phyloP scores from a whole-genome alignment of 2,113 vertebrate species.

The Lophochroa leadbeateri region DNA sequence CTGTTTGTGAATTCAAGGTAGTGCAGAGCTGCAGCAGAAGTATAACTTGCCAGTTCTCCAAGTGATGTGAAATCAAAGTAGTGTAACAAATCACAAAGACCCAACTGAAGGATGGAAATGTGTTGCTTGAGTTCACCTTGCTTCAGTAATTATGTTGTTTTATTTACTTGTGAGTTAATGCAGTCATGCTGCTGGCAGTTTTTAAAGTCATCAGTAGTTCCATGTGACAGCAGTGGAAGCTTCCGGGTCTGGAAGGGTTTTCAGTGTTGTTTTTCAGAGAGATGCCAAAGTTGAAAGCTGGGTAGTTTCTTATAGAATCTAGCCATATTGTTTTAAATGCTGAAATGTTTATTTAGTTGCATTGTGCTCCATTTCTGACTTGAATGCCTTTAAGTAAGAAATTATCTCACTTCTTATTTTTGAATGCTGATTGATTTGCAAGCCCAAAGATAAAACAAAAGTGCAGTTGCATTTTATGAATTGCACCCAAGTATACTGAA shows the following conservation, averaged over 20 bases:
- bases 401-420: neutral
- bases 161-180: neutral
- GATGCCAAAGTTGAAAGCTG: neutral
- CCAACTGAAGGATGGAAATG: neutral
- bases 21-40: neutral
- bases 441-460: neutral
- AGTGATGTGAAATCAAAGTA: neutral
- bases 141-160: neutral
- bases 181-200: neutral
- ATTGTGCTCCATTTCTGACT: neutral
- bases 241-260: neutral
- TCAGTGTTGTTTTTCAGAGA: neutral
- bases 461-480: neutral
- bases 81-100: neutral
- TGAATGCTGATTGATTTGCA: neutral
- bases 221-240: neutral
- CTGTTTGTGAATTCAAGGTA: neutral
- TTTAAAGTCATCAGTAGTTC: neutral
- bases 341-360: neutral
- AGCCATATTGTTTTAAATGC: constrained; percentile 17
- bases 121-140: neutral
- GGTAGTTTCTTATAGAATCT: neutral
- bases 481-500: neutral
- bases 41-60: neutral
- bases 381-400: neutral